Percentiles rank a stretch among this genome's conserved stretches.
Evolutionary conservation across 2,113 vertebrate species (phyloP).

Genomic region (Aspidoscelis tigris): DNA sequence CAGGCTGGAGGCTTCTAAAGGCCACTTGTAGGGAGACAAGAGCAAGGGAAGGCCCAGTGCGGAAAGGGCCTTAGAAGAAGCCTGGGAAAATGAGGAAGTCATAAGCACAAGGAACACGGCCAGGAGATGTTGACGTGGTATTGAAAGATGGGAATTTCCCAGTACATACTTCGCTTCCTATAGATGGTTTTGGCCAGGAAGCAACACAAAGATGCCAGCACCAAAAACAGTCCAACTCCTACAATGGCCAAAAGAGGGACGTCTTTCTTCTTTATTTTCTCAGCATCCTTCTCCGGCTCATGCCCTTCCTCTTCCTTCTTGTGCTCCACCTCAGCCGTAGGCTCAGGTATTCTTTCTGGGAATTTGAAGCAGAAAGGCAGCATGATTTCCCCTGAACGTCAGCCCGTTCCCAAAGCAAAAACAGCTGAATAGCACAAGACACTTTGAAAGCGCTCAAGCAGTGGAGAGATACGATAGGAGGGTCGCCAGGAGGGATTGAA

Average conservation of each 20-base stretch:
- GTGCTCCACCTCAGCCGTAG: not conserved
- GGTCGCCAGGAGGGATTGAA: too few species aligned
- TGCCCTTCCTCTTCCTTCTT: too few species aligned
- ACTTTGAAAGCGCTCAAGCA: not conserved
- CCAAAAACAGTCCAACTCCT: not conserved
- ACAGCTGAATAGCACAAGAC: not conserved
- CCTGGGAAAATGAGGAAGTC: too few species aligned
- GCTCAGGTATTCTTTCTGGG: not conserved
- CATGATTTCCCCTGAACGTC: not conserved
- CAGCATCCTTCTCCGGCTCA: too few species aligned
- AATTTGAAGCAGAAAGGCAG: not conserved
- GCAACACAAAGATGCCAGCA: not conserved
- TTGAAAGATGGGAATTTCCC: not conserved
- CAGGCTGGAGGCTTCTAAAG: too few species aligned
- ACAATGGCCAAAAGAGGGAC: not conserved
- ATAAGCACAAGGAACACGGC: too few species aligned
- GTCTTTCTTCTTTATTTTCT: too few species aligned
- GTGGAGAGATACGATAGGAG: not conserved
- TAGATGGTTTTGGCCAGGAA: not conserved
- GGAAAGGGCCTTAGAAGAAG: too few species aligned
- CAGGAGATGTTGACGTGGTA: fast-evolving
- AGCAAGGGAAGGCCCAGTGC: too few species aligned
- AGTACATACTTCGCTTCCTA: not conserved
- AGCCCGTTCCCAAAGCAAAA: not conserved
- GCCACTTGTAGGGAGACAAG: too few species aligned